These are phyloP conservation scores for Pseudomugil gertrudae DNA, from an alignment of 2,797 vertebrate species.

Conservation along the genomic window DNA sequence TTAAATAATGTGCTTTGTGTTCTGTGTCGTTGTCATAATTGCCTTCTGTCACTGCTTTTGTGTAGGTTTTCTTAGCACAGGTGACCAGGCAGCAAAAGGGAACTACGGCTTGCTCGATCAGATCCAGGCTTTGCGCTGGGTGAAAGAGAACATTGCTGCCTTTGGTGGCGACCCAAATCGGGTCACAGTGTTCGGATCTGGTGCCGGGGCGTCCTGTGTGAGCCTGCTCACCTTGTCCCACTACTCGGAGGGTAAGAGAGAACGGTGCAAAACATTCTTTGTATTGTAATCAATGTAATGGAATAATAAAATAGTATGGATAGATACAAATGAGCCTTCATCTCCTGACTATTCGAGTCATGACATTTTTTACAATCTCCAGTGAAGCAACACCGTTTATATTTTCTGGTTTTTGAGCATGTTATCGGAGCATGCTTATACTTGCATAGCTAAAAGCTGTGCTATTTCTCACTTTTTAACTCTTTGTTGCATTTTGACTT, in stretches of 20 bases:
- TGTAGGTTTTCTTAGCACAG: slow-evolving; percentile 94
- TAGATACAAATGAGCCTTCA: background rate
- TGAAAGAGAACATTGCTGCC: slow-evolving; percentile 94
- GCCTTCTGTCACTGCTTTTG: slow-evolving; percentile 14
- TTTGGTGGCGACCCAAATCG: slow-evolving; percentile 93
- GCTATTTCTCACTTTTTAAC: slow-evolving; percentile 43
- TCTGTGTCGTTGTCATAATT: background rate
- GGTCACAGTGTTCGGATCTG: slow-evolving; percentile 96
- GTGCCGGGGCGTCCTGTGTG: slow-evolving; percentile 95
- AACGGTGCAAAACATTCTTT: background rate
- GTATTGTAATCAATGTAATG: background rate
- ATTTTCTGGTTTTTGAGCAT: slow-evolving; percentile 37
- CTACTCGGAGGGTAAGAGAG: slow-evolving; percentile 92
- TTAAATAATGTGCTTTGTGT: background rate
- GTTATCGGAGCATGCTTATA: slow-evolving; percentile 25
- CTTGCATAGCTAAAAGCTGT: slow-evolving; percentile 42
- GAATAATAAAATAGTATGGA: background rate
- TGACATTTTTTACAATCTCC: slow-evolving; percentile 34
- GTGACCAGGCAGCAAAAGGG: slow-evolving; percentile 95
- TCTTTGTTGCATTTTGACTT: slow-evolving; percentile 14
- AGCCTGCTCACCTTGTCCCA: slow-evolving; percentile 95
- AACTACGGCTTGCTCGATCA: slow-evolving; percentile 97
- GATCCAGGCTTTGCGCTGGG: slow-evolving; percentile 96
- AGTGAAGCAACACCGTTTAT: slow-evolving; percentile 9
- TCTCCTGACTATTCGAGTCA: slow-evolving; percentile 14